Conservation (phyloP, 1,140 invertebrate genomes). For the Atopsyche davidsoni region DNA sequence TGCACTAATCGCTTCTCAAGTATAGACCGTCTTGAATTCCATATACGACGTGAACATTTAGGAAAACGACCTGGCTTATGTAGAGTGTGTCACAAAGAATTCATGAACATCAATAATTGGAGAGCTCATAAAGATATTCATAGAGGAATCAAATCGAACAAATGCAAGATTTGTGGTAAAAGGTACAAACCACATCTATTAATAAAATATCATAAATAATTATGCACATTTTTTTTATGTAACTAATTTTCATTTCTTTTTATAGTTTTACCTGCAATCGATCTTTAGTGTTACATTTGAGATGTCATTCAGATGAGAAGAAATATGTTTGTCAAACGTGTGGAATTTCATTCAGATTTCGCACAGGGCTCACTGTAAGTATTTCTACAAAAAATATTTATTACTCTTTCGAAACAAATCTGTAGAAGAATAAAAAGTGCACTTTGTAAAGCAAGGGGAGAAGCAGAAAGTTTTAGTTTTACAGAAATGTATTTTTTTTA, state of each 20-base stretch:
- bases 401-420: too few species aligned
- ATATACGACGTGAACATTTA: constrained; percentile 61
- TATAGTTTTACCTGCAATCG: constrained; percentile 34
- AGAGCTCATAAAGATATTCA: constrained; percentile 49
- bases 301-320: constrained; percentile 54
- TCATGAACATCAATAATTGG: constrained; percentile 36
- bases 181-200: too few species aligned
- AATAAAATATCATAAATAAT: not conserved
- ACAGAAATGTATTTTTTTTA: too few species aligned
- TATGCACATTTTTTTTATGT: not conserved
- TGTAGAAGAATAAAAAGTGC: too few species aligned
- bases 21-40: constrained; percentile 16
- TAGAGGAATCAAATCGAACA: constrained; percentile 47
- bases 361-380: constrained; percentile 20
- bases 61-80: constrained; percentile 61
- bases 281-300: constrained; percentile 53
- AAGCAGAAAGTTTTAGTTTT: too few species aligned
- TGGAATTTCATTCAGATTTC: constrained; percentile 16
- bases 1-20: constrained; percentile 38
- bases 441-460: too few species aligned
- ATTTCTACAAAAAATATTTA: too few species aligned
- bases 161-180: constrained; percentile 31
- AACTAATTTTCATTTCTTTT: not conserved
- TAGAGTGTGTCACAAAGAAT: constrained; percentile 50
- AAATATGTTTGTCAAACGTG: constrained; percentile 20